phyloP scores from a whole-genome alignment of 2,888 invertebrate species.

The Sylvicola cinctus region DNA sequence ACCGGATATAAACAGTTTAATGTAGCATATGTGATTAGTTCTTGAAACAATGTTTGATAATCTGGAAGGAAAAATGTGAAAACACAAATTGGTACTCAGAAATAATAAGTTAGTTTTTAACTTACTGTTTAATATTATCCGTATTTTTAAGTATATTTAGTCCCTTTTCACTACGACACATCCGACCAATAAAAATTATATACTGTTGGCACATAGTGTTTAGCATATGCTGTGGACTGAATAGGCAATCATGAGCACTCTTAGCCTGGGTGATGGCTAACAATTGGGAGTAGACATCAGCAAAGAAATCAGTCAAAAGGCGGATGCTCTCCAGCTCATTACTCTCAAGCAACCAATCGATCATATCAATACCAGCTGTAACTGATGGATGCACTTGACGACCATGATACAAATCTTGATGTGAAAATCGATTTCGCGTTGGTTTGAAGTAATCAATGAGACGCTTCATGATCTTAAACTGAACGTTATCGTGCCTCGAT shows the following conservation, averaged over 20 bases:
- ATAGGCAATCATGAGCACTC: constrained; percentile 67
- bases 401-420: constrained; percentile 44
- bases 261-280: constrained; percentile 47
- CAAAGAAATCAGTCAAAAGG: constrained; percentile 55
- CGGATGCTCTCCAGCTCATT: constrained; percentile 40
- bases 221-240: constrained; percentile 71
- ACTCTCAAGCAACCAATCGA: constrained; percentile 21
- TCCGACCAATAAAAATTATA: constrained; percentile 78
- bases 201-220: constrained; percentile 86
- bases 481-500: constrained; percentile 41
- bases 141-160: constrained; percentile 49
- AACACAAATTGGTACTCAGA: not conserved
- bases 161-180: constrained; percentile 51
- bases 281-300: constrained; percentile 57
- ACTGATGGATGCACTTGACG: constrained; percentile 20
- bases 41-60: constrained; percentile 58
- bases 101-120: constrained; percentile 7
- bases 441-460: constrained; percentile 74
- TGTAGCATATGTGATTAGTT: constrained; percentile 77
- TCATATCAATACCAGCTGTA: constrained; percentile 21
- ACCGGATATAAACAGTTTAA: constrained; percentile 81
- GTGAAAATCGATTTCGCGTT: constrained; percentile 68
- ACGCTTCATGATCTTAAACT: constrained; percentile 46
- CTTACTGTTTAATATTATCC: constrained; percentile 53
- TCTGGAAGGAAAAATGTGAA: constrained; percentile 27